Conservation (phyloP, 2,797 vertebrate genomes). For the Sebastes dallii region DNA sequence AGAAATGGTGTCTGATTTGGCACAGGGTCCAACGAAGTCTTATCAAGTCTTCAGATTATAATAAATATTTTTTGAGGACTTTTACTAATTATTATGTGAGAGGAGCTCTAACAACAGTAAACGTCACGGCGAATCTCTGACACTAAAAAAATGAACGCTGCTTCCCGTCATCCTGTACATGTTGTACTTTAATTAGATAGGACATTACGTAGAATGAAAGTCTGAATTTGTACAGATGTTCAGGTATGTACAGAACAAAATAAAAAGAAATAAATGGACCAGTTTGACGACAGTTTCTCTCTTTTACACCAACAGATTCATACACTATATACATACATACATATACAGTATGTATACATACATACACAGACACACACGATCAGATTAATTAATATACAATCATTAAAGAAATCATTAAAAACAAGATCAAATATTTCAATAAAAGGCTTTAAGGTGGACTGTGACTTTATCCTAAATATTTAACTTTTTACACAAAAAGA, state of each 20-base stretch:
- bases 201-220: conserved; percentile 88
- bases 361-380: not conserved
- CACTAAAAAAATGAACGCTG: conserved; percentile 78
- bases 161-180: conserved; percentile 88
- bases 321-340: too few species aligned
- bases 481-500: too few species aligned
- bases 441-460: not conserved
- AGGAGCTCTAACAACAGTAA: not conserved
- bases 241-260: conserved; percentile 95
- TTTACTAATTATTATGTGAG: too few species aligned
- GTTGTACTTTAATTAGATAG: conserved; percentile 90
- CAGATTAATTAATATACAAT: not conserved
- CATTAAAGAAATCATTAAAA: not conserved
- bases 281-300: conserved; percentile 21
- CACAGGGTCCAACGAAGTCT: too few species aligned
- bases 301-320: not conserved
- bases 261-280: conserved; percentile 81
- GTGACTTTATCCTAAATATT: too few species aligned
- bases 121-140: not conserved
- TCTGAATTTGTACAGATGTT: conserved; percentile 93
- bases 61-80: too few species aligned
- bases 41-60: too few species aligned
- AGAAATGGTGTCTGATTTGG: too few species aligned
- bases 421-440: not conserved
- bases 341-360: not conserved